Evolutionary conservation across 2,888 invertebrate species (phyloP).

Genomic region (Eilema griseolum): DNA sequence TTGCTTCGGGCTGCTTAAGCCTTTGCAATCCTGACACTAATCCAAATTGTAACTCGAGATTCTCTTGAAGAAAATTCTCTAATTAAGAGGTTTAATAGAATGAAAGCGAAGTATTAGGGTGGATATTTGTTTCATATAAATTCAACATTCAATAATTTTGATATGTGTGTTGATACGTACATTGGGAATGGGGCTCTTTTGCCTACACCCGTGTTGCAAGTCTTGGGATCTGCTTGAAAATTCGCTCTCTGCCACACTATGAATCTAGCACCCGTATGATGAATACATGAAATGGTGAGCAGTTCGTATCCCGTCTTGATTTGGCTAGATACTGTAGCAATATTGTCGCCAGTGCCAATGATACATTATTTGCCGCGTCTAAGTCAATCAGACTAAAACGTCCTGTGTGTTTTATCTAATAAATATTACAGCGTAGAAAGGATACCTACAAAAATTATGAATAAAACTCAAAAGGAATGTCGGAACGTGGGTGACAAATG

Average conservation of each 20-base stretch:
- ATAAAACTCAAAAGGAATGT: not conserved
- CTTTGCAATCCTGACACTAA: not conserved
- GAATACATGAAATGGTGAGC: too few species aligned
- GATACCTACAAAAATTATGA: not conserved
- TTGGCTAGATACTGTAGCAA: not conserved
- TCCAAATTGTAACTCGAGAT: constrained; percentile 11
- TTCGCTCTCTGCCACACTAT: too few species aligned
- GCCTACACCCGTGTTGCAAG: too few species aligned
- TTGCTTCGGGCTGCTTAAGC: constrained; percentile 10
- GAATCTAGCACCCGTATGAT: too few species aligned
- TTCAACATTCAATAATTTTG: not conserved
- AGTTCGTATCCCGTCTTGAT: not conserved
- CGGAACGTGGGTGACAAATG: not conserved
- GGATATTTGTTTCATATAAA: not conserved
- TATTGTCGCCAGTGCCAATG: not conserved
- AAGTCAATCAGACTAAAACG: not conserved
- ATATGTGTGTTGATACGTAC: too few species aligned
- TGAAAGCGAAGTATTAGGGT: not conserved
- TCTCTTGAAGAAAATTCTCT: constrained; percentile 11
- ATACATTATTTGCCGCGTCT: not conserved
- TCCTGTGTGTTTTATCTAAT: too few species aligned
- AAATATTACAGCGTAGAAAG: too few species aligned
- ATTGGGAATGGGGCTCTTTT: too few species aligned
- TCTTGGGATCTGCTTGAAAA: too few species aligned
- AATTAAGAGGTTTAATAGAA: constrained; percentile 9